Evolutionary conservation across 2,113 vertebrate genomes (phyloP), one percentile per base, ranked within the genome.

Genomic region (Crotalus horridus): DNA sequence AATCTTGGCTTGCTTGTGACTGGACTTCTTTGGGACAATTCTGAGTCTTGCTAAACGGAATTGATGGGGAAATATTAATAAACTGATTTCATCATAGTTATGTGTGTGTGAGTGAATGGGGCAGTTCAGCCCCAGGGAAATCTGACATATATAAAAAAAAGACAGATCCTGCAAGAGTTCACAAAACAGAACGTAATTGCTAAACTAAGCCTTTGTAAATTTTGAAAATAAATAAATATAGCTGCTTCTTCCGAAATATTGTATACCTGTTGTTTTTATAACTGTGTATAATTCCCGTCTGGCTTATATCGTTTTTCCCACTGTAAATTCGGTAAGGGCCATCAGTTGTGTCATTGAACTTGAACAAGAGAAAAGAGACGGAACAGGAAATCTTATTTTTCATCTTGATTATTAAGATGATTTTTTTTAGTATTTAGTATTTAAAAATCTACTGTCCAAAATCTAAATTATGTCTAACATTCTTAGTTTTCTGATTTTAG

Each of bases 281-380:
- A 26, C 89, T 97, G 59, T 99, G 97, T 95, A 99, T 99, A 15
- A 94, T 53, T 92, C 97, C 97, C 74, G 99, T 98, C 95, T 98
- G 98, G 33, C 46, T 95, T 93, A 98, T 97, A 95, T 99, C 94
- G 0, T 98, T 97, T 95, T 98, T 97, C 11, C 99, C 99, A 26
- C 90, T 99, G 96, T 95, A 98, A 53, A 99, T 95, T 21, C 24
- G 98, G 96, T 98, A 99, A 92, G 93, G 53, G 54, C 99, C 99
- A 56, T 99, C 99, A 0, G 0, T 92, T 39, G 99, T 99, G 33
- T 93, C 95, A 24, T 99, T 99, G 95, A 99, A 99, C 99, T 99
- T 89, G 85, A 55, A 54, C 1, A 13, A 46, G 54, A 29, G 6
- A 29, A 5, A 46, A 46, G 74, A 86, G 33, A 58, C 6, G 11